phyloP scores from a whole-genome alignment of 1,140 invertebrate species.

The Liolophura sinensis region DNA sequence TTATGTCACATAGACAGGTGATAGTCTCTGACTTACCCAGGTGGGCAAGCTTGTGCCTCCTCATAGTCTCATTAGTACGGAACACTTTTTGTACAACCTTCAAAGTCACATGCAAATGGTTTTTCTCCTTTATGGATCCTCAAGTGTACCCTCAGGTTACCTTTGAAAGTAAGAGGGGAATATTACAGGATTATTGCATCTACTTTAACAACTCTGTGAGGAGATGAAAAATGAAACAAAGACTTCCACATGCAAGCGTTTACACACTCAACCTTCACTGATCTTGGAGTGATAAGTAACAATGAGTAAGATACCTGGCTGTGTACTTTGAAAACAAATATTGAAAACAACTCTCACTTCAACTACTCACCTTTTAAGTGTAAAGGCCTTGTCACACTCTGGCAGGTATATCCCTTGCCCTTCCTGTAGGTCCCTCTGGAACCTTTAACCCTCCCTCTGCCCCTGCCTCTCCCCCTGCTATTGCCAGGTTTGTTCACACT shows the following conservation, averaged over 20 bases:
- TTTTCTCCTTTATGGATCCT: constrained; percentile 70
- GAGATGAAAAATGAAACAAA: no score
- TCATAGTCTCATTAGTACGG: constrained; percentile 39
- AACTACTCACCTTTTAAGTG: constrained; percentile 22
- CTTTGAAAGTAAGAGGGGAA: constrained; percentile 16
- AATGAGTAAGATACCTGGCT: no score
- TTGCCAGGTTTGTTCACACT: constrained; percentile 1
- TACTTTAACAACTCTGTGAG: no score
- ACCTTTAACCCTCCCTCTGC: neutral
- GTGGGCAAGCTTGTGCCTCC: constrained; percentile 40
- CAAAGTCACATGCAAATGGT: constrained; percentile 94
- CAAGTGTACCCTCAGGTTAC: constrained; percentile 48
- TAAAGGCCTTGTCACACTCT: constrained; percentile 27
- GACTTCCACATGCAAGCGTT: no score
- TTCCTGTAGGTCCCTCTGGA: neutral
- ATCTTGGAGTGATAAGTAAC: no score
- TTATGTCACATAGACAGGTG: no score
- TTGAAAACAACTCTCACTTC: neutral
- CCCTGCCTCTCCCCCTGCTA: neutral
- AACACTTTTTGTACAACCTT: constrained; percentile 82
- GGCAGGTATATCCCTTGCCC: constrained; percentile 23
- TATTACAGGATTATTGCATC: no score
- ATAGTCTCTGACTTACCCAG: constrained; percentile 27
- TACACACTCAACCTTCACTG: no score
- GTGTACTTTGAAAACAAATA: neutral